phyloP scores from a whole-genome alignment of 2,797 vertebrate genomes.

The Anniella stebbinsi region DNA sequence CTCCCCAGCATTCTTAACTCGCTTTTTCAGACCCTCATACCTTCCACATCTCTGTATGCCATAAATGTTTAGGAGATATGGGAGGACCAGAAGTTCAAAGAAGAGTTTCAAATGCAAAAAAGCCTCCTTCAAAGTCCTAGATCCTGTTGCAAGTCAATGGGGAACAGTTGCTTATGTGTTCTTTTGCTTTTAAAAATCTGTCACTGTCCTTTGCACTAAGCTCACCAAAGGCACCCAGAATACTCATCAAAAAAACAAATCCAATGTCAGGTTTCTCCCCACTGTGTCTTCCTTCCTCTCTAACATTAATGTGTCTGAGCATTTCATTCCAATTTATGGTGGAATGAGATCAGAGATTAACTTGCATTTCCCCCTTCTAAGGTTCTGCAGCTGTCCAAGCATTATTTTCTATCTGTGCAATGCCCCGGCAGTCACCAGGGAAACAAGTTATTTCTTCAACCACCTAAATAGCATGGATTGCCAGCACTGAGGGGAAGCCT shows the following conservation, averaged over 20 bases:
- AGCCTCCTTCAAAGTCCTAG: not conserved
- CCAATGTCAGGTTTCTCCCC: not conserved
- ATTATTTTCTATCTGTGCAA: not conserved
- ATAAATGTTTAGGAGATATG: not conserved
- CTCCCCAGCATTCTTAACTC: not conserved
- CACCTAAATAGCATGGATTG: not conserved
- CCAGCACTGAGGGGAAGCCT: not conserved
- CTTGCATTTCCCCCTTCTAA: not conserved
- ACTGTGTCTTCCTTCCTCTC: not conserved
- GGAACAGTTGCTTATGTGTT: not conserved
- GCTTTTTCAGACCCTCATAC: conserved; percentile 5
- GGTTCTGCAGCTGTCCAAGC: not conserved
- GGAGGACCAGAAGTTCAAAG: not conserved
- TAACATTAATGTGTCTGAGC: not conserved
- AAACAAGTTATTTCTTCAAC: not conserved
- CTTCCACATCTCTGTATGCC: not conserved
- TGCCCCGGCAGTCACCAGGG: no score
- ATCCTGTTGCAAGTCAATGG: not conserved
- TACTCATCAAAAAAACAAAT: not conserved
- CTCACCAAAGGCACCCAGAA: not conserved
- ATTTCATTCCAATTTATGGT: not conserved
- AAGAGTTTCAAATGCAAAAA: not conserved
- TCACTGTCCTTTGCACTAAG: not conserved
- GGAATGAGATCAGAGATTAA: not conserved
- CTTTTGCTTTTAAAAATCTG: conserved; percentile 6